phyloP scores from a whole-genome alignment of 2,888 invertebrate species.

The Nephrotoma appendiculata region DNA sequence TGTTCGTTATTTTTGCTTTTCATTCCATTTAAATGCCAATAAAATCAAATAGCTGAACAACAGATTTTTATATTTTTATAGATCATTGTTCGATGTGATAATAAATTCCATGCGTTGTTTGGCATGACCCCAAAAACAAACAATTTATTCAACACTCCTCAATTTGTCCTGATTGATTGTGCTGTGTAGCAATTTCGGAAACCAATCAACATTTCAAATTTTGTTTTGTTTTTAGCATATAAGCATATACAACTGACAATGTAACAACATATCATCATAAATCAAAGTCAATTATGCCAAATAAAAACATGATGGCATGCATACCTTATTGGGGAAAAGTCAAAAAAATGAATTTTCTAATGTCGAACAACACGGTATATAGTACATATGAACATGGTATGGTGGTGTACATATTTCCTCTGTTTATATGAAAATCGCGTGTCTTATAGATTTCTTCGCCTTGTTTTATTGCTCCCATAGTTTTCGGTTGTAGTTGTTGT shows the following conservation, averaged over 20 bases:
- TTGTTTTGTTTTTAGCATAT: not conserved
- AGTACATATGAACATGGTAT: not conserved
- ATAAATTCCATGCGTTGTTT: not conserved
- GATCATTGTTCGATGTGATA: not conserved
- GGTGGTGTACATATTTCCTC: not conserved
- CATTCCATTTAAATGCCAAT: not conserved
- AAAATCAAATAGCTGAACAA: not conserved
- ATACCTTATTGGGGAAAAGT: not conserved
- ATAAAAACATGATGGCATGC: not conserved
- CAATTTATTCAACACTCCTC: not conserved
- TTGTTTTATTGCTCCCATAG: not conserved
- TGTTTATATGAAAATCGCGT: not conserved
- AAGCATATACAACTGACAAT: not conserved
- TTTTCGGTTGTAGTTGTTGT: not conserved
- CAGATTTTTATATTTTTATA: not conserved
- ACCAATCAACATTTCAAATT: not conserved
- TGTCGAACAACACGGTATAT: not conserved
- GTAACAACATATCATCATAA: not conserved
- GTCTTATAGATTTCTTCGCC: not conserved
- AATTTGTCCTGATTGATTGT: not conserved
- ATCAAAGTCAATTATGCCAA: not conserved
- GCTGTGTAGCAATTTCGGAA: not conserved
- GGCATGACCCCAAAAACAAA: not conserved
- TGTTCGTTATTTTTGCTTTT: not conserved
- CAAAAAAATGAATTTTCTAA: not conserved